phyloP scores from a whole-genome alignment of 2,888 invertebrate genomes.

The Ganaspis brasiliensis region DNA sequence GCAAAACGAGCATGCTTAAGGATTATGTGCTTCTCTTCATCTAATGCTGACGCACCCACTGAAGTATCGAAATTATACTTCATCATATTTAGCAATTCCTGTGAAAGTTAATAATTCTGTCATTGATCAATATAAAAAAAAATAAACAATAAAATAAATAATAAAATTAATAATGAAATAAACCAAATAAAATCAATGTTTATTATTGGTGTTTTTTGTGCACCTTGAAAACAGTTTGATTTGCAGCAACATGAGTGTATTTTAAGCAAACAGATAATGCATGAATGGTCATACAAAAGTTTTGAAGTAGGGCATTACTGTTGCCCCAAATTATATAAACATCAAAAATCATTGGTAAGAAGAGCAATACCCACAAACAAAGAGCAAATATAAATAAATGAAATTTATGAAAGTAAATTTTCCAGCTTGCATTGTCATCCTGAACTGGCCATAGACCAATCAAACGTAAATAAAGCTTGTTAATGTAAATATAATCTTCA shows the following conservation, averaged over 20 bases:
- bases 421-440: neutral
- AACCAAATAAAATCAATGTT: neutral
- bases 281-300: conserved; percentile 2
- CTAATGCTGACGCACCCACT: neutral
- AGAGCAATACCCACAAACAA: neutral
- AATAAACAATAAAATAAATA: too few relatives aligned
- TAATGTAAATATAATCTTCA: conserved; percentile 7
- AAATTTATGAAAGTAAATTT: neutral
- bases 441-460: neutral
- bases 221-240: neutral
- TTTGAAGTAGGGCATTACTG: neutral
- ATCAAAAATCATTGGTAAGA: neutral
- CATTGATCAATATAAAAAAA: too few relatives aligned
- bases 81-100: neutral
- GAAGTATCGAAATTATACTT: neutral
- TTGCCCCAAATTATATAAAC: conserved; percentile 13
- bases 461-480: neutral
- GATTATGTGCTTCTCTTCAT: neutral
- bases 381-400: neutral
- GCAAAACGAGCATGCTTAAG: neutral
- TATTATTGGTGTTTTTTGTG: too few relatives aligned
- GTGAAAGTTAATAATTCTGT: too few relatives aligned
- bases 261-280: neutral
- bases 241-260: neutral
- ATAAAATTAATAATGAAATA: neutral